phyloP scores from a whole-genome alignment of 1,140 invertebrate genomes.

The Oppia nitens region DNA sequence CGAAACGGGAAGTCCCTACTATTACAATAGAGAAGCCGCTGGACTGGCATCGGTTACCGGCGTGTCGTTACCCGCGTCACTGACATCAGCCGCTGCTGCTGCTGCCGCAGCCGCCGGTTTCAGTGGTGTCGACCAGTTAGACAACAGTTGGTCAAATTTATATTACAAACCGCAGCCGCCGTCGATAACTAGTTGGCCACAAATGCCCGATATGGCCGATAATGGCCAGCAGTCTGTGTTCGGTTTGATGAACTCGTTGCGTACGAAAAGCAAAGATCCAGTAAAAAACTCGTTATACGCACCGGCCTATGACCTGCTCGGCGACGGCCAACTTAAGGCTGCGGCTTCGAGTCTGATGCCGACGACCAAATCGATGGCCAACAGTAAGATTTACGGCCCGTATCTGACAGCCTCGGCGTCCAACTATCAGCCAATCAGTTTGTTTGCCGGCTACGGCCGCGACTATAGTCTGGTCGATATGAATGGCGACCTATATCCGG shows the following conservation, averaged over 20 bases:
- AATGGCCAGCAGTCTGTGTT: background rate
- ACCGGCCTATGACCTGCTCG: background rate
- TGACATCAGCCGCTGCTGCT: too few relatives aligned
- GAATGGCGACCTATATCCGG: background rate
- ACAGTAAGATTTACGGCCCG: background rate
- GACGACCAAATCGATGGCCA: background rate
- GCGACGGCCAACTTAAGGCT: background rate
- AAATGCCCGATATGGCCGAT: background rate
- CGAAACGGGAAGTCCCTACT: too few relatives aligned
- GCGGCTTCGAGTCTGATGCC: background rate
- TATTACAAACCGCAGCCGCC: too few relatives aligned
- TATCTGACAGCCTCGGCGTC: background rate
- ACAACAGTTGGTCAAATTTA: background rate
- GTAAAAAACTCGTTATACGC: background rate
- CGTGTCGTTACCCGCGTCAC: too few relatives aligned
- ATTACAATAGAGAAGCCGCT: too few relatives aligned
- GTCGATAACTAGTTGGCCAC: background rate
- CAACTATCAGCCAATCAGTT: background rate
- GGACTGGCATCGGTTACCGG: too few relatives aligned
- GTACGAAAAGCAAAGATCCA: background rate
- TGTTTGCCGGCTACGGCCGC: background rate
- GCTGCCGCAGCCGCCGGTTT: too few relatives aligned
- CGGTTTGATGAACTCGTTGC: background rate
- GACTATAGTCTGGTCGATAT: background rate
- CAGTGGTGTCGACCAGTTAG: background rate